Evolutionary conservation across 2,888 invertebrate genomes (phyloP).

Genomic region (Encarsia formosa): DNA sequence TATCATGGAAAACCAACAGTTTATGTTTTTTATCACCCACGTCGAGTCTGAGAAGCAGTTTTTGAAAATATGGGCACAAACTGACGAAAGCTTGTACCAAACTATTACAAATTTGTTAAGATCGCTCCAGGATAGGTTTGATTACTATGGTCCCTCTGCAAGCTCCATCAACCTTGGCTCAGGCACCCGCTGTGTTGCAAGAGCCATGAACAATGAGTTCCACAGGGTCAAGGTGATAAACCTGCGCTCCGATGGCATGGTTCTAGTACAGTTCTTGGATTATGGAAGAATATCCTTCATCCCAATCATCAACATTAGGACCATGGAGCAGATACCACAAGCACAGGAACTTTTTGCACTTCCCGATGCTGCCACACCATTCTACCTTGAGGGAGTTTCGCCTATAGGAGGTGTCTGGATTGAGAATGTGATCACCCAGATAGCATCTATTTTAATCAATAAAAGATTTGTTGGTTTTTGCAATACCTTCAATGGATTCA

Average conservation of each 20-base stretch:
- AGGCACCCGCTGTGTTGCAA: conserved; percentile 1
- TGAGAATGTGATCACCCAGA: conserved; percentile 49
- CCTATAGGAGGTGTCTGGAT: conserved; percentile 58
- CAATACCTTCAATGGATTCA: conserved; percentile 7
- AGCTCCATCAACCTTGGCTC: not conserved
- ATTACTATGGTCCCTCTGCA: not conserved
- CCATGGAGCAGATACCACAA: conserved; percentile 56
- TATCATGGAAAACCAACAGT: conserved; percentile 22
- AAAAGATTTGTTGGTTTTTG: conserved; percentile 15
- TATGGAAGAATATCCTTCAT: conserved; percentile 64
- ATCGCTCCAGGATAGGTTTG: conserved; percentile 4
- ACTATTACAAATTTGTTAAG: not conserved
- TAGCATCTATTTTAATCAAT: conserved; percentile 31
- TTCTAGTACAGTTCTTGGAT: conserved; percentile 67
- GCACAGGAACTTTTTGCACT: conserved; percentile 47
- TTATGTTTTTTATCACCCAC: conserved; percentile 59
- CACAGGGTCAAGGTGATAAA: conserved; percentile 62
- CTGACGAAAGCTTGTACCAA: conserved; percentile 59
- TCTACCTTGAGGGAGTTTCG: conserved; percentile 58
- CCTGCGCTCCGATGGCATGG: conserved; percentile 53
- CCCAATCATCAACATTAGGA: conserved; percentile 58
- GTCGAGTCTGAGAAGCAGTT: conserved; percentile 67
- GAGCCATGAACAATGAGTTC: conserved; percentile 61
- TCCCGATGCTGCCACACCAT: conserved; percentile 60
- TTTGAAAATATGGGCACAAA: conserved; percentile 70